Percentiles rank a stretch among this genome's conserved stretches.
Conservation (phyloP, 2,113 vertebrate genomes). For the Cyanocitta stelleri region DNA sequence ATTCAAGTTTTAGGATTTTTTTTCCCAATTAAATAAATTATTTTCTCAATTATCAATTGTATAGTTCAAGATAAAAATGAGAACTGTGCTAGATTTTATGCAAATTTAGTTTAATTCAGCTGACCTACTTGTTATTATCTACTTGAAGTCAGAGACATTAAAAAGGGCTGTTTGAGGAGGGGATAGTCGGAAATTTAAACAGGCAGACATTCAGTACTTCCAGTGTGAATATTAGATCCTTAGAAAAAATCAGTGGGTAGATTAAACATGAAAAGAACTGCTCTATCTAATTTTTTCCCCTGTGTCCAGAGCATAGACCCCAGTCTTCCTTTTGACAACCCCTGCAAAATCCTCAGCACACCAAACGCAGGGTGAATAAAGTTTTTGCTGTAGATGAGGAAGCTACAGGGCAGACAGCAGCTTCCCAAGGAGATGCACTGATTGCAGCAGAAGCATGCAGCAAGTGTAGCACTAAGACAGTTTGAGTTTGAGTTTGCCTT, state of each 20-base stretch:
- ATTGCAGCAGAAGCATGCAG: background rate
- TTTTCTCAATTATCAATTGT: too few species aligned
- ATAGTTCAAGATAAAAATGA: background rate
- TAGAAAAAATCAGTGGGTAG: background rate
- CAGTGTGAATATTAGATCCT: background rate
- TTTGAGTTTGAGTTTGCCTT: background rate
- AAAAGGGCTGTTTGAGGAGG: background rate
- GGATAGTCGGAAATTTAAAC: background rate
- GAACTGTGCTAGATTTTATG: background rate
- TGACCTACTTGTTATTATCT: background rate
- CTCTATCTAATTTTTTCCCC: rapidly evolving
- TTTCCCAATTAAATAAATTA: background rate
- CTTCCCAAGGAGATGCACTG: background rate
- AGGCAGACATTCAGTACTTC: background rate
- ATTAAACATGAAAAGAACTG: background rate
- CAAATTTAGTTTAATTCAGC: background rate
- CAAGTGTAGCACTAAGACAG: background rate
- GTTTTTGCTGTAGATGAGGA: background rate
- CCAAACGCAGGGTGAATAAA: background rate
- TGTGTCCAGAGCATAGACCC: background rate
- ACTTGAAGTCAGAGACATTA: background rate
- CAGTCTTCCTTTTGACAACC: background rate
- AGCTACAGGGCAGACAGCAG: background rate
- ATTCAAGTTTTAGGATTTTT: background rate
- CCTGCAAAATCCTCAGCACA: background rate